Base-by-base conservation (phyloP, 2,797 vertebrate species). In the Hydrophis major region DNA sequence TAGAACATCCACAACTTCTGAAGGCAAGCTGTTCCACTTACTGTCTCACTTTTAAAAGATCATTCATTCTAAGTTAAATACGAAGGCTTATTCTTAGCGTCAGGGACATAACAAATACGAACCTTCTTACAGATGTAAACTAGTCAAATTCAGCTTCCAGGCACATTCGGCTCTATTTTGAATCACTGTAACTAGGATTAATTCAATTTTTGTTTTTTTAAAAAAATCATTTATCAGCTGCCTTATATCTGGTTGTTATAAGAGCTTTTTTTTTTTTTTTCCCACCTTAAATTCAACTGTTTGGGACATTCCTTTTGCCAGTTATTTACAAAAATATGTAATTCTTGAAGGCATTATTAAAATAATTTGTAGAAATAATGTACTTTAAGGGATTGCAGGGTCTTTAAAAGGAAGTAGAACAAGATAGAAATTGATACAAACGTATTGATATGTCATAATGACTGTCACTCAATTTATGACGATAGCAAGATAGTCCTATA, bases 201-300 rank as follows among this genome's bases (percentile, higher is more conserved):
- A 69, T 16, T 69, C n/a, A 32, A 6, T 69, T 69, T 63, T 63
- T 63, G 3, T 59, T 28, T 69, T 66, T 69, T 69, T 0, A 66
- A 66, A 66, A 1, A 66, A 66, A 74, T 37, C n/a, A 32, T 74
- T 74, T 74, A 74, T 74, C 32, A 20, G 37, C 7, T 78, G 32
- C 32, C 7, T 42, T 78, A 78, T 18, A 78, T 16, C 69, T 78
- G 16, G 6, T 37, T 37, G 16, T 37, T 78, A 74, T 20, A 74
- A 74, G 69, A 8, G 6, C 69, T 37, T 32, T 7, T 18, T 7
- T 0, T 12, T 5, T 0, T 3, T 2, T 5, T 0, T 4, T 0
- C 42, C 69, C 32, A 3, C 69, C 6, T 37, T 42, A 3, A 20
- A 42, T 78, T 78, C 18, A 78, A 42, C 32, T 78, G 42, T 42